Evolutionary conservation across 2,888 invertebrate species (phyloP).

Genomic region (Strigamia maritima): DNA sequence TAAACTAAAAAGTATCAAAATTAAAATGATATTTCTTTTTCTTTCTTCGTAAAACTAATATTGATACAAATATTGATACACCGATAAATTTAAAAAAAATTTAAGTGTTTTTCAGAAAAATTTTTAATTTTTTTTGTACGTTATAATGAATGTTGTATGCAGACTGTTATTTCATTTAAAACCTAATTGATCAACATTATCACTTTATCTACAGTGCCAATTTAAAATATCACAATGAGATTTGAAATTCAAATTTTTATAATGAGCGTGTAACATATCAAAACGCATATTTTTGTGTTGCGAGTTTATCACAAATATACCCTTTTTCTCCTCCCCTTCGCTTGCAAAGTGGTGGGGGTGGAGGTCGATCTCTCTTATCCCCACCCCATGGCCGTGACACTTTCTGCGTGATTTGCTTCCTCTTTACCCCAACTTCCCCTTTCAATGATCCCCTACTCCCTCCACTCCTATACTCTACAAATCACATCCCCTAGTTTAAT

Average conservation of each 20-base stretch:
- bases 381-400: slow-evolving; percentile 17
- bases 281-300: neutral
- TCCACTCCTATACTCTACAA: slow-evolving; percentile 1
- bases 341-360: neutral
- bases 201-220: neutral
- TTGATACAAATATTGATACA: no score
- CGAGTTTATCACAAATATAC: slow-evolving; percentile 3
- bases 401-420: slow-evolving; percentile 23
- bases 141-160: no score
- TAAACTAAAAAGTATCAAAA: neutral
- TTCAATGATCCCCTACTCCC: neutral
- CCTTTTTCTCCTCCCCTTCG: slow-evolving; percentile 11
- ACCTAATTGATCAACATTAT: neutral
- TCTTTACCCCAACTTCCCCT: slow-evolving; percentile 11
- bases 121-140: no score
- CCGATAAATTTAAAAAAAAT: no score
- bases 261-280: neutral
- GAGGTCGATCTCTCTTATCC: neutral
- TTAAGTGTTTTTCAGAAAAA: no score
- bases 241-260: neutral
- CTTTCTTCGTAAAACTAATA: neutral
- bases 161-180: no score
- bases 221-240: neutral
- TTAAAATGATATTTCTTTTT: neutral
- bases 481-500: slow-evolving; percentile 23